Evolutionary conservation across 2,113 vertebrate genomes (phyloP).

Genomic region (Hepsetus odoe): DNA sequence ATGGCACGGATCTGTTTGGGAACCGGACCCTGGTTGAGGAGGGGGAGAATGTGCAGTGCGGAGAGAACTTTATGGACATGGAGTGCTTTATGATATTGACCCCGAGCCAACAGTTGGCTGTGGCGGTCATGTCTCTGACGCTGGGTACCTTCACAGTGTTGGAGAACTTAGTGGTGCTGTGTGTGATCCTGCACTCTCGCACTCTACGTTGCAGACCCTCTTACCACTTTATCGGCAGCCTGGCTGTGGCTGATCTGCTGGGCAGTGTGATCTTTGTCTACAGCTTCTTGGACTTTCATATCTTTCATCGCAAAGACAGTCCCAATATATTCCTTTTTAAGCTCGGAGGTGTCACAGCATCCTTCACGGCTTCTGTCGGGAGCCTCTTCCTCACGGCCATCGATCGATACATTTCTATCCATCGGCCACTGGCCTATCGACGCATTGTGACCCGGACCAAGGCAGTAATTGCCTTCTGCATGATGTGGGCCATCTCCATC

Average conservation of each 20-base stretch:
- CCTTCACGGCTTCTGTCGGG: constrained; percentile 95
- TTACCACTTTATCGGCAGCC: constrained; percentile 97
- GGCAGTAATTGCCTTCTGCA: constrained; percentile 94
- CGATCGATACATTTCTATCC: constrained; percentile 97
- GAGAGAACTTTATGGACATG: constrained; percentile 99
- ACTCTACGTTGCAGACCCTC: constrained; percentile 94
- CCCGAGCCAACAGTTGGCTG: constrained; percentile 94
- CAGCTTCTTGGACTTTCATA: constrained; percentile 98
- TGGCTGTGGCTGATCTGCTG: constrained; percentile 94
- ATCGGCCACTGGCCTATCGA: constrained; percentile 93
- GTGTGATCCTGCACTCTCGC: constrained; percentile 94
- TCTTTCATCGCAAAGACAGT: constrained; percentile 96
- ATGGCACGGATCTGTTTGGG: constrained; percentile 88
- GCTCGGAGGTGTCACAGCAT: constrained; percentile 95
- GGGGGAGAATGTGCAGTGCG: constrained; percentile 88
- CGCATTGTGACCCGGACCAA: constrained; percentile 97
- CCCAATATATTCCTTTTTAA: constrained; percentile 97
- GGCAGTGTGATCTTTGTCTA: constrained; percentile 98
- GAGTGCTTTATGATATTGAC: constrained; percentile 99
- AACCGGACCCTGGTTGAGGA: constrained; percentile 90
- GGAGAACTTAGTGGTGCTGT: constrained; percentile 94
- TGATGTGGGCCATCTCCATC: constrained; percentile 98
- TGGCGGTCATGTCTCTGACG: constrained; percentile 91
- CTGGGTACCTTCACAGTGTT: constrained; percentile 96
- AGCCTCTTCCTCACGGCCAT: constrained; percentile 99